Conservation (phyloP, 2,888 invertebrate genomes). For the Rhogogaster chlorosoma region DNA sequence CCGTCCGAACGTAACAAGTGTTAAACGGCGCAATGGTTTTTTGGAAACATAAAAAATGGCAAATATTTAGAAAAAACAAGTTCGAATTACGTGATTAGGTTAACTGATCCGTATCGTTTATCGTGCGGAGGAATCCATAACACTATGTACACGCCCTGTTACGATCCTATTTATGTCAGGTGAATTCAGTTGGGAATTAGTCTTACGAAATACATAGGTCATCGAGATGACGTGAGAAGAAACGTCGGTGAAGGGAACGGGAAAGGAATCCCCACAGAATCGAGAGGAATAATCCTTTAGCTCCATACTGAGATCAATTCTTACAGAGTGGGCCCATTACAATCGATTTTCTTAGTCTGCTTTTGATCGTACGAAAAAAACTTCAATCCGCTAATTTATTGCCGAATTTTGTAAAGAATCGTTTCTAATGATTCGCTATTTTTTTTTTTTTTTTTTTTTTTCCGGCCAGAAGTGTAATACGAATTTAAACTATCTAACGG, state of each 20-base stretch:
- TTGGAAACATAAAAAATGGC: background rate
- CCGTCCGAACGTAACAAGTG: background rate
- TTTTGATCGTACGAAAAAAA: background rate
- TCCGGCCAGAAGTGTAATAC: background rate
- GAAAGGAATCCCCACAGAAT: slow-evolving; percentile 58
- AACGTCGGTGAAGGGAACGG: slow-evolving; percentile 59
- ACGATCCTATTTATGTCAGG: slow-evolving; percentile 27
- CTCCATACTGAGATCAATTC: background rate
- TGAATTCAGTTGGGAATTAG: slow-evolving; percentile 35
- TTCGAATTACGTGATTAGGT: background rate
- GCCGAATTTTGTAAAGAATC: background rate
- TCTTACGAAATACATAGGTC: slow-evolving; percentile 62
- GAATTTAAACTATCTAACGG: slow-evolving; percentile 9
- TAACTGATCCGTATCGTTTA: slow-evolving; percentile 21
- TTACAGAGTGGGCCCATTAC: background rate
- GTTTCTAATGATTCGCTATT: background rate
- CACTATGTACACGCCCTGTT: slow-evolving; percentile 19
- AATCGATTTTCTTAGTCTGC: background rate
- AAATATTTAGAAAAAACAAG: background rate
- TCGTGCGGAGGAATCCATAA: background rate
- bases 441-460: background rate
- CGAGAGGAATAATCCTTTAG: slow-evolving; percentile 48
- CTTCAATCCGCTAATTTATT: background rate
- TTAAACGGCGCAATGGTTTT: background rate
- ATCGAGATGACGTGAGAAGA: slow-evolving; percentile 65